Evolutionary conservation across 2,888 invertebrate genomes (phyloP), one percentile per base, ranked within the genome.

Genomic region (Apodemia zela): DNA sequence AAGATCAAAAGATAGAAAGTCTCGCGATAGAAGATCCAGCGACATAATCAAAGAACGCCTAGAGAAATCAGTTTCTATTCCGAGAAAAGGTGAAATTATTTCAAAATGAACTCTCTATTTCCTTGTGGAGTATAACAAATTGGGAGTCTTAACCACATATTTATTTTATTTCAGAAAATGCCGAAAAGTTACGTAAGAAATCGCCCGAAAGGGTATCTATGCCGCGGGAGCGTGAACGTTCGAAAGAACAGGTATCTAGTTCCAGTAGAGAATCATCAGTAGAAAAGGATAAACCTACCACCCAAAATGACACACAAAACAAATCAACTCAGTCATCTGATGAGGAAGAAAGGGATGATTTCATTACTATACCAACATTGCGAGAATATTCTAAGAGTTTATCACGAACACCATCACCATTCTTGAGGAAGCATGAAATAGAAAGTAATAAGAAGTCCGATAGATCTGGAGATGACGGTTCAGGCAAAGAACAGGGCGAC

Each of bases 321-420:
- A 85, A 87, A 74, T 80, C 82, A 54, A 74, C 75, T 17, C 81
- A 83, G 42, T 81, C 87, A 7, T 89, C 90, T 8, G 91, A 87
- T 66, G 89, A 89, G 29, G 92, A 92, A 64, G 88, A 87, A 29
- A 86, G 75, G 63, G 85, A 85, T 60, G 88, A 90, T 68, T 85
- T 90, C 68, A 77, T 91, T 68, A 72, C 82, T 1, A 78, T 91
- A 62, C 87, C 90, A 47, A 78, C 77, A 17, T 69, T 84, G 65
- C 81, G 89, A 45, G 89, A 95, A 78, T 95, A 94, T 80, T 95
- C 95, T 25, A 93, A 93, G 79, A 97, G 96, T 76, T 91, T 96
- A 57, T 97, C 97, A n/a, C 93, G 97, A 68, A 97, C 97, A 0
- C 97, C 97, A 15, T 97, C 97, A 17, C 97, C 97, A 57, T 97